phyloP scores from a whole-genome alignment of 92 coral and sea anemone genomes.

The Paragorgia papillata region DNA sequence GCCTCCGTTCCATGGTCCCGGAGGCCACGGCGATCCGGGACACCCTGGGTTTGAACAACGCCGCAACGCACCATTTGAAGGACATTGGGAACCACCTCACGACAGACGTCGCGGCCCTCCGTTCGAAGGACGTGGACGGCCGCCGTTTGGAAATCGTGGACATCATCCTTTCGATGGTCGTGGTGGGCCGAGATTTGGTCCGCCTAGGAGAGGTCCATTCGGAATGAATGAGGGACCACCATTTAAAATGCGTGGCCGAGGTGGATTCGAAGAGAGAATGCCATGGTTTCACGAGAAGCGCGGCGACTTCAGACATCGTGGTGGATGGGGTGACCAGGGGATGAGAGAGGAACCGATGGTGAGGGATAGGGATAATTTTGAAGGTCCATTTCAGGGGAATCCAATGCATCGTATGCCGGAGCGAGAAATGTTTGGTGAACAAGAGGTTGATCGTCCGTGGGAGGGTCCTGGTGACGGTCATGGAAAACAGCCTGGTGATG shows the following conservation, averaged over 20 bases:
- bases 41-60: constrained; percentile 29
- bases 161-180: constrained; percentile 17
- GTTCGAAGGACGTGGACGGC: constrained; percentile 19
- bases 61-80: background rate
- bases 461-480: background rate
- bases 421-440: background rate
- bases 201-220: constrained; percentile 28
- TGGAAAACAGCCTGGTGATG: background rate
- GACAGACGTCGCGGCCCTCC: constrained; percentile 25
- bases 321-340: constrained; percentile 17
- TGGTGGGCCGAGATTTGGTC: constrained; percentile 29
- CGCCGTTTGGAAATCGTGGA: constrained; percentile 20
- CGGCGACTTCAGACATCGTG: constrained; percentile 15
- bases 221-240: constrained; percentile 6
- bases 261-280: constrained; percentile 16
- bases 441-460: background rate
- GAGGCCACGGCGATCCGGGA: constrained; percentile 75
- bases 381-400: constrained; percentile 8
- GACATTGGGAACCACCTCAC: constrained; percentile 11
- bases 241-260: background rate
- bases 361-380: background rate
- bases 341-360: constrained; percentile 25
- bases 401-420: constrained; percentile 17
- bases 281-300: constrained; percentile 44
- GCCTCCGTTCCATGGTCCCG: constrained; percentile 50